Percentiles rank a stretch among this genome's conserved stretches.
Evolutionary conservation across 2,888 invertebrate species (phyloP).

Genomic region (Chydorus sphaericus): DNA sequence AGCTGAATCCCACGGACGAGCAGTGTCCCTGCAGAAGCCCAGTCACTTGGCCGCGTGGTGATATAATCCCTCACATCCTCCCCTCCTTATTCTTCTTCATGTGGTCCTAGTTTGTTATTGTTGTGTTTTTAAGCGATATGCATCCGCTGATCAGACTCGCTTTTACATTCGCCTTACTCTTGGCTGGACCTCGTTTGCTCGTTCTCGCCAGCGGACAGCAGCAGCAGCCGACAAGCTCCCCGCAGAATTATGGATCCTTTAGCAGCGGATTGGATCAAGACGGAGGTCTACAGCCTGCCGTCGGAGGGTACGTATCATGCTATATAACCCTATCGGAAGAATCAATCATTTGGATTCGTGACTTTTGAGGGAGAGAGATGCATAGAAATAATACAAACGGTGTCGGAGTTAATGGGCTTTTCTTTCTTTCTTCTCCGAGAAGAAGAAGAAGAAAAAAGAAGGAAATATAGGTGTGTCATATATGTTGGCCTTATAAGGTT

Average conservation of each 20-base stretch:
- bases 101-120: too few relatives aligned
- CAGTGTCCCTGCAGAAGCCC: too few relatives aligned
- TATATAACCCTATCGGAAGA: neutral
- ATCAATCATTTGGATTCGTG: conserved; percentile 3
- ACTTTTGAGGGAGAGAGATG: neutral
- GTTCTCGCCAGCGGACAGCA: neutral
- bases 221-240: neutral
- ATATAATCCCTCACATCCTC: too few relatives aligned
- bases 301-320: conserved; percentile 4
- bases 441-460: neutral
- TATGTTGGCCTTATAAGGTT: conserved; percentile 1
- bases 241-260: conserved; percentile 10
- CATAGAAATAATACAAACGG: neutral
- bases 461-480: neutral
- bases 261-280: conserved; percentile 15
- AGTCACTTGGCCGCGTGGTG: too few relatives aligned
- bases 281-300: conserved; percentile 10
- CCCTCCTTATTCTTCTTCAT: too few relatives aligned
- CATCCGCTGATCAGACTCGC: neutral
- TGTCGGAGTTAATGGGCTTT: neutral
- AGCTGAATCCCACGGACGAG: too few relatives aligned
- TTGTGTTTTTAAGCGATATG: too few relatives aligned
- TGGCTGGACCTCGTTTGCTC: neutral
- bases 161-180: neutral
- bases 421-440: too few relatives aligned